phyloP scores from a whole-genome alignment of 1,140 invertebrate species.

The Zaprionus lachaisei region DNA sequence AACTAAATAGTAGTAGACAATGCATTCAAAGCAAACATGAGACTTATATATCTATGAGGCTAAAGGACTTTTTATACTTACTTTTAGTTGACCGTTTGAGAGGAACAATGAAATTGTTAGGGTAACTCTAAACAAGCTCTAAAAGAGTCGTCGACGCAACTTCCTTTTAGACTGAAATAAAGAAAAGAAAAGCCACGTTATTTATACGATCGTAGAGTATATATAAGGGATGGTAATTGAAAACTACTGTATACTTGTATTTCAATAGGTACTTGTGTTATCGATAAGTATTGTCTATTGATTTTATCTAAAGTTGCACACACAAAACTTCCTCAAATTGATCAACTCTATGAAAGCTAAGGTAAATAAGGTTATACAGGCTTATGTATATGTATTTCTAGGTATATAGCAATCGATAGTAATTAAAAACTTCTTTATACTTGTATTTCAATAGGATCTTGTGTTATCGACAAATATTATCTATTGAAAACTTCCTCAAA shows the following conservation, averaged over 20 bases:
- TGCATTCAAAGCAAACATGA: slow-evolving; percentile 37
- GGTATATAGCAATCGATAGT: background rate
- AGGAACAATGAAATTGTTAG: slow-evolving; percentile 84
- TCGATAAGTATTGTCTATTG: slow-evolving; percentile 4
- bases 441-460: background rate
- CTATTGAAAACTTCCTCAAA: background rate
- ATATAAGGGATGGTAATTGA: background rate
- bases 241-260: background rate
- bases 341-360: slow-evolving; percentile 22
- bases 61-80: slow-evolving; percentile 67
- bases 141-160: slow-evolving; percentile 82
- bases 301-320: too few species aligned
- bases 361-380: background rate
- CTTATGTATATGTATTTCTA: background rate
- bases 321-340: too few species aligned
- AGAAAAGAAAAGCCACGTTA: slow-evolving; percentile 52
- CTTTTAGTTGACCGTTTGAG: slow-evolving; percentile 84
- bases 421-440: background rate
- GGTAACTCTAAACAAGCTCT: slow-evolving; percentile 83
- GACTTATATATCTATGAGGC: slow-evolving; percentile 17
- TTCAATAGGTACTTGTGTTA: background rate
- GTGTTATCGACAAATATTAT: slow-evolving; percentile 1
- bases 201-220: slow-evolving; percentile 46
- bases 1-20: slow-evolving; percentile 45
- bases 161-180: slow-evolving; percentile 83